A percentile compares a stretch with the other conserved stretches of the same genome.
phyloP scores from a whole-genome alignment of 2,888 invertebrate species.

The Bugulina stolonifera region DNA sequence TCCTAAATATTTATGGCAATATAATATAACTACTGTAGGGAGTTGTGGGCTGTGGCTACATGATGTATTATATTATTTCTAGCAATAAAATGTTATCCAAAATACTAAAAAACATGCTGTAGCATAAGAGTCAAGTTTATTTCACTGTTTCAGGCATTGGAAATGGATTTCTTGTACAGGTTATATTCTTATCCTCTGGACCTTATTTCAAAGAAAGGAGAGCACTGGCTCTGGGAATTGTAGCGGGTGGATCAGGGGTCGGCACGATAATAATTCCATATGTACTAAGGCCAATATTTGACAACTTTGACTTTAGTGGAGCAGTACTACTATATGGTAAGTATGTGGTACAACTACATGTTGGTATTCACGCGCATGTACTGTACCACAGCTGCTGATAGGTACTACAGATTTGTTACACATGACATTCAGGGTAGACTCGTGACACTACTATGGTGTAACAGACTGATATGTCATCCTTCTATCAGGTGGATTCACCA shows the following conservation, averaged over 20 bases:
- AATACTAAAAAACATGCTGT: too few species aligned
- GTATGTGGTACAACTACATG: not conserved
- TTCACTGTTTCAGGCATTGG: slow-evolving; percentile 5
- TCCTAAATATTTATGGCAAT: not conserved
- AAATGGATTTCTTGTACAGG: not conserved
- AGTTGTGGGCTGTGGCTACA: too few species aligned
- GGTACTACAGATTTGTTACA: too few species aligned
- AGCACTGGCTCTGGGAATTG: not conserved
- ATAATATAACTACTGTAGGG: too few species aligned
- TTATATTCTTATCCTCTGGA: not conserved
- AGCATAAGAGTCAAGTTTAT: too few species aligned
- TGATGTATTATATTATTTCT: too few species aligned
- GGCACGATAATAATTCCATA: not conserved
- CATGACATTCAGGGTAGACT: too few species aligned
- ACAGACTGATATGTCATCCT: not conserved
- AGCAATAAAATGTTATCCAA: too few species aligned
- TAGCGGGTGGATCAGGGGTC: slow-evolving; percentile 12
- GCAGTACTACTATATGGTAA: slow-evolving; percentile 2
- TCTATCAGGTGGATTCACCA: not conserved
- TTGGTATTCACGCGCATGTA: too few species aligned
- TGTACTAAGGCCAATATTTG: not conserved
- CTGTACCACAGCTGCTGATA: too few species aligned
- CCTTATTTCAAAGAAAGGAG: slow-evolving; percentile 16
- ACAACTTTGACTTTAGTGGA: not conserved
- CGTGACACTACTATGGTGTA: too few species aligned